Conservation (phyloP, 1,140 invertebrate species). For the Drosophila grimshawi region DNA sequence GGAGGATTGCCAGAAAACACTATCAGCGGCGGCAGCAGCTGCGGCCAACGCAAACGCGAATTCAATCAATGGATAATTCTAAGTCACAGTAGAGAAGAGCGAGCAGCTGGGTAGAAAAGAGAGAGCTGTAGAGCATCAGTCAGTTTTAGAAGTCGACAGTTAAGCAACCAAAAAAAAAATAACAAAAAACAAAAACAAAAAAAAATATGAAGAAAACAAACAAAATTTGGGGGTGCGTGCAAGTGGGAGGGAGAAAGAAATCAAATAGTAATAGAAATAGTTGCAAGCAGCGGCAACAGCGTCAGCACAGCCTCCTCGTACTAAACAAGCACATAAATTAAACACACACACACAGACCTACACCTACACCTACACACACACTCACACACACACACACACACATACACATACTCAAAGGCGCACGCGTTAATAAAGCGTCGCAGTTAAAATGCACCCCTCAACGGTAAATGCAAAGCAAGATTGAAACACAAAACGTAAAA, state of each 20-base stretch:
- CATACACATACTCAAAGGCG: background rate
- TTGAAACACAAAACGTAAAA: slow-evolving; percentile 14
- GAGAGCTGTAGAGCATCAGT: slow-evolving; percentile 30
- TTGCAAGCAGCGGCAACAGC: slow-evolving; percentile 42
- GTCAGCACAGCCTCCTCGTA: slow-evolving; percentile 4
- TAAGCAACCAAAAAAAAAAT: slow-evolving; percentile 35
- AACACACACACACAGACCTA: slow-evolving; percentile 18
- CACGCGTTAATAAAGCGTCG: background rate
- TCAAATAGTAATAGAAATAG: slow-evolving; percentile 44
- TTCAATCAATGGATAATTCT: slow-evolving; percentile 84
- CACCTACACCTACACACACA: background rate
- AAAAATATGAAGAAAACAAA: background rate
- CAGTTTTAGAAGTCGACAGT: slow-evolving; percentile 66
- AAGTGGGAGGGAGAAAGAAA: slow-evolving; percentile 52
- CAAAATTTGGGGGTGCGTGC: slow-evolving; percentile 17
- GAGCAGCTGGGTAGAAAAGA: slow-evolving; percentile 14
- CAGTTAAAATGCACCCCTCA: slow-evolving; percentile 9
- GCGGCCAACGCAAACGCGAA: slow-evolving; percentile 83
- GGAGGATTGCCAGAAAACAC: slow-evolving; percentile 74
- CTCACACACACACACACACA: slow-evolving; percentile 24
- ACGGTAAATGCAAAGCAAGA: background rate
- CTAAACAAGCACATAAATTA: background rate
- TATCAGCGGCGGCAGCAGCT: slow-evolving; percentile 79
- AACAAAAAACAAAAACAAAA: background rate
- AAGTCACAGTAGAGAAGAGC: slow-evolving; percentile 54